Conservation (phyloP, 1,140 invertebrate species). For the Drosophila pseudoobscura region DNA sequence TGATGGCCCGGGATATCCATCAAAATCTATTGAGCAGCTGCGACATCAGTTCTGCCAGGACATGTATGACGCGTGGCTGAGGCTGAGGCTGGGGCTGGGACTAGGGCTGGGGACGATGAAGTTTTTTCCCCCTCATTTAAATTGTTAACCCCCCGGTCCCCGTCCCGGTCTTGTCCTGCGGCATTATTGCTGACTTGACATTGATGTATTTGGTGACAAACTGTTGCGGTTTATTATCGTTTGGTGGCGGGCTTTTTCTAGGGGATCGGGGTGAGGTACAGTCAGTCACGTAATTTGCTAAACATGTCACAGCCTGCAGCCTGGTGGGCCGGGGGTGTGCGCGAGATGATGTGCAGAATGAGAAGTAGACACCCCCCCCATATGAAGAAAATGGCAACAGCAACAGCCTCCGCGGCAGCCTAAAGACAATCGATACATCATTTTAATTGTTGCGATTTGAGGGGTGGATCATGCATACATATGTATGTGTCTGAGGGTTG, state of each 20-base stretch:
- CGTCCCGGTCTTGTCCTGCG: constrained; percentile 12
- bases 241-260: constrained; percentile 6
- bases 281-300: constrained; percentile 62
- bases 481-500: not conserved
- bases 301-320: constrained; percentile 59
- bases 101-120: not conserved
- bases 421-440: constrained; percentile 70
- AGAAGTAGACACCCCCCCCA: constrained; percentile 5
- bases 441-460: constrained; percentile 58
- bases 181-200: constrained; percentile 68
- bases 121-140: constrained; percentile 35
- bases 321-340: not conserved
- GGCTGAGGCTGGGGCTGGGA: no score
- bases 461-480: not conserved
- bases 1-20: constrained; percentile 47
- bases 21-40: constrained; percentile 49
- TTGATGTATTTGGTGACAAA: constrained; percentile 81
- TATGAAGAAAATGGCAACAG: constrained; percentile 16
- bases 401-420: not conserved
- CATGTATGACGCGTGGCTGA: no score
- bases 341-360: constrained; percentile 28
- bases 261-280: not conserved
- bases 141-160: constrained; percentile 11
- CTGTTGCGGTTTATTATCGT: constrained; percentile 64
- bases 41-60: constrained; percentile 9